Conservation (phyloP, 1,140 invertebrate genomes). For the Leptinotarsa texana region DNA sequence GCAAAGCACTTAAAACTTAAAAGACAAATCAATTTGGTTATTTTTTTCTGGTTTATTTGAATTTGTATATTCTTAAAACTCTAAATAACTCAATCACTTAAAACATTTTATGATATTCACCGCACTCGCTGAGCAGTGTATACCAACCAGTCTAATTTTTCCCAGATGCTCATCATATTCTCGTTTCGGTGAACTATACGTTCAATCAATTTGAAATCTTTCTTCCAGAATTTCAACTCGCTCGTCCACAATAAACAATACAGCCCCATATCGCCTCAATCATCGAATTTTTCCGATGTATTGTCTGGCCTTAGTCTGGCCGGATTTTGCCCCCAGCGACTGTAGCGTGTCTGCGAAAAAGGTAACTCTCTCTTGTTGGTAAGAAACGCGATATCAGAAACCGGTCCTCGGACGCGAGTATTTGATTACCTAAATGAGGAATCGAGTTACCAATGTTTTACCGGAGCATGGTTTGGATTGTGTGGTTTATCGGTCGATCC, state of each 20-base stretch:
- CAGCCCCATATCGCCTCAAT: slow-evolving; percentile 1
- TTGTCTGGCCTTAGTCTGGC: slow-evolving; percentile 4
- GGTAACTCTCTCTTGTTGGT: background rate
- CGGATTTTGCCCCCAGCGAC: background rate
- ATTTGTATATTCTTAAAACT: no score
- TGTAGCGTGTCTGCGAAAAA: slow-evolving; percentile 7
- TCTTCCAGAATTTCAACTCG: background rate
- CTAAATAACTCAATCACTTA: no score
- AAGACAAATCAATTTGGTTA: no score
- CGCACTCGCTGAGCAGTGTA: no score
- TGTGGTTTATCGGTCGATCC: background rate
- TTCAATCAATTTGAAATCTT: no score
- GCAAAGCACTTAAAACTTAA: no score
- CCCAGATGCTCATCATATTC: no score
- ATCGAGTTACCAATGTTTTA: background rate
- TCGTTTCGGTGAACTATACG: no score
- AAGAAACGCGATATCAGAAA: background rate
- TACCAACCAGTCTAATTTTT: no score
- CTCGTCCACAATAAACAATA: slow-evolving; percentile 6
- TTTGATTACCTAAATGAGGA: slow-evolving; percentile 6
- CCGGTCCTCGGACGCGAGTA: background rate
- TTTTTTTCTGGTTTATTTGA: no score
- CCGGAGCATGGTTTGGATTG: background rate
- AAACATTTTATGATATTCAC: no score
- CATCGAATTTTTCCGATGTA: background rate